phyloP scores from a whole-genome alignment of 2,797 vertebrate species.

The Vipera latastei region DNA sequence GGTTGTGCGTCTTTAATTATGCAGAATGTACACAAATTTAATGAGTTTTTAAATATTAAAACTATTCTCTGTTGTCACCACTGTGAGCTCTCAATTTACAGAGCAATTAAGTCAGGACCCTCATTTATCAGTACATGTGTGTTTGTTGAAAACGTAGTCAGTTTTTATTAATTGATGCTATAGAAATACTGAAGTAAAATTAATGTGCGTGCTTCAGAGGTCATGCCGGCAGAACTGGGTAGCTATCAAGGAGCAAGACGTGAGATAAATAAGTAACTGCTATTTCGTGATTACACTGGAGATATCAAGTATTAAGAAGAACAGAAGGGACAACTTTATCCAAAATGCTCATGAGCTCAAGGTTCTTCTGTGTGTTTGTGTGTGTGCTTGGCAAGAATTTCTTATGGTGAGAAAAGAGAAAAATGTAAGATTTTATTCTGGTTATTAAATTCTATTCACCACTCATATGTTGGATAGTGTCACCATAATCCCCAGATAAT shows the following conservation, averaged over 20 bases:
- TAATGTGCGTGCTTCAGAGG: conserved; percentile 90
- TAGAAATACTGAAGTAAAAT: conserved; percentile 90
- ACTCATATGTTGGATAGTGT: not conserved
- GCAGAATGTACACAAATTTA: conserved; percentile 86
- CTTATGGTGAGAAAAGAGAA: conserved; percentile 71
- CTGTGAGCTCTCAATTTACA: conserved; percentile 98
- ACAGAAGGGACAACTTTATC: conserved; percentile 72
- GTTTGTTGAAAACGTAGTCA: conserved; percentile 91
- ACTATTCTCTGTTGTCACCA: conserved; percentile 87
- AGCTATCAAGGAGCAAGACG: conserved; percentile 75
- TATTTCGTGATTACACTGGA: conserved; percentile 74
- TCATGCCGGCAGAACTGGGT: conserved; percentile 77
- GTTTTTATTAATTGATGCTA: conserved; percentile 98
- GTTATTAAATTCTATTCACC: conserved; percentile 67
- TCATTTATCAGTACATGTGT: conserved; percentile 97
- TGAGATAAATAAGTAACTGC: conserved; percentile 86
- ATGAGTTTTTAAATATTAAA: conserved; percentile 99
- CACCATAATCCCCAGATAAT: not conserved
- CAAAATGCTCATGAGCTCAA: conserved; percentile 72
- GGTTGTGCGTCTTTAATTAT: conserved; percentile 78
- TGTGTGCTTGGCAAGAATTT: conserved; percentile 76
- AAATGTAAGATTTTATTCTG: conserved; percentile 74
- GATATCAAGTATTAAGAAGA: conserved; percentile 76
- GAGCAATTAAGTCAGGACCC: conserved; percentile 96
- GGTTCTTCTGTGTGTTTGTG: conserved; percentile 59